Evolutionary conservation across 2,888 invertebrate species (phyloP).

Genomic region (Volucella zonaria): DNA sequence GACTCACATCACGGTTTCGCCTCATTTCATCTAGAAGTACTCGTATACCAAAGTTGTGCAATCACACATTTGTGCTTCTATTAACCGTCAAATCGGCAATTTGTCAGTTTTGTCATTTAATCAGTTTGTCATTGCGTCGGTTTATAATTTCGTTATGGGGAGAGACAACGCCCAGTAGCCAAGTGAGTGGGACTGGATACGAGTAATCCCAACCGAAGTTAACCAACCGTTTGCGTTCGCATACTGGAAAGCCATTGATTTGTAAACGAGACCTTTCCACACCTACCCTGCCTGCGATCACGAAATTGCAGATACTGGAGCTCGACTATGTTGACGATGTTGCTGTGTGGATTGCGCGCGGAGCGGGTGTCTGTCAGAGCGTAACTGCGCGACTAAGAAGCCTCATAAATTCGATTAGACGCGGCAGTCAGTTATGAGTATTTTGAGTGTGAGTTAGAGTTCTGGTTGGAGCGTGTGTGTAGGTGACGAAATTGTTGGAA

Average conservation of each 20-base stretch:
- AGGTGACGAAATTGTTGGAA: slow-evolving; percentile 4
- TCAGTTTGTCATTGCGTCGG: too few relatives aligned
- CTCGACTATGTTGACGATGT: too few relatives aligned
- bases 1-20: slow-evolving; percentile 59
- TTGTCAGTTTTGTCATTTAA: slow-evolving; percentile 9
- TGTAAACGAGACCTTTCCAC: slow-evolving; percentile 54
- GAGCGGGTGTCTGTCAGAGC: slow-evolving; percentile 55
- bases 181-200: background rate
- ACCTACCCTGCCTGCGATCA: slow-evolving; percentile 33
- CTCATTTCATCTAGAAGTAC: slow-evolving; percentile 13
- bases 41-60: slow-evolving; percentile 31
- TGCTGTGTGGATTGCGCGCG: slow-evolving; percentile 37
- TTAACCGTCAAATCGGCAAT: slow-evolving; percentile 50
- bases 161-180: slow-evolving; percentile 44
- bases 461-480: background rate
- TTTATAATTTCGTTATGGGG: background rate
- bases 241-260: slow-evolving; percentile 30
- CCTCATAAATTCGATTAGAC: slow-evolving; percentile 42
- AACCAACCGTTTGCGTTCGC: background rate
- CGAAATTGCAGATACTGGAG: background rate
- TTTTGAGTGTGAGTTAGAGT: slow-evolving; percentile 1
- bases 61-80: slow-evolving; percentile 53
- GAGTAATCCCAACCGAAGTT: slow-evolving; percentile 8
- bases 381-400: slow-evolving; percentile 52
- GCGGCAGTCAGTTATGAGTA: background rate